phyloP scores from a whole-genome alignment of 1,140 invertebrate species.

The Lithobius niger region DNA sequence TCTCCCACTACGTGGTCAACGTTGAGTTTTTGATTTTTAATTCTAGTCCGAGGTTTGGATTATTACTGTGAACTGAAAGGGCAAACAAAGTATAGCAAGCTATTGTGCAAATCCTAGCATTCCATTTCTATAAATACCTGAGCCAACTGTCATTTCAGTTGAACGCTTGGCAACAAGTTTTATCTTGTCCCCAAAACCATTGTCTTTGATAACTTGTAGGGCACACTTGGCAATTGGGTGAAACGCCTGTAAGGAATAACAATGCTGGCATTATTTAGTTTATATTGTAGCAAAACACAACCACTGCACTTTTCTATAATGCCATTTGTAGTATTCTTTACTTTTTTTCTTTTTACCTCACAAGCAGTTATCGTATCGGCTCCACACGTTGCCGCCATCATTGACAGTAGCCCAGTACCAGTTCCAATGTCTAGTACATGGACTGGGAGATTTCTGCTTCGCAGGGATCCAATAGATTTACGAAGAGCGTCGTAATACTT shows the following conservation, averaged over 20 bases:
- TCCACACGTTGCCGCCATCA: constrained; percentile 79
- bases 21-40: too few species aligned
- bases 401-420: constrained; percentile 85
- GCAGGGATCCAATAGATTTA: constrained; percentile 59
- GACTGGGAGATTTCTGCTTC: constrained; percentile 51
- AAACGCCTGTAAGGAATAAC: constrained; percentile 46
- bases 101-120: too few species aligned
- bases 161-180: constrained; percentile 77
- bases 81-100: too few species aligned
- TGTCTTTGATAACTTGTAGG: constrained; percentile 58
- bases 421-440: constrained; percentile 95
- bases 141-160: constrained; percentile 69
- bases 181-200: constrained; percentile 65
- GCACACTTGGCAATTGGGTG: constrained; percentile 87
- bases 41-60: too few species aligned
- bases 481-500: constrained; percentile 75
- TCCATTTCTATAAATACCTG: too few species aligned
- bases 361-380: constrained; percentile 84
- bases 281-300: too few species aligned
- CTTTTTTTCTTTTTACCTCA: constrained; percentile 44
- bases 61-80: too few species aligned
- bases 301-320: background rate
- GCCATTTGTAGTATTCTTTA: background rate
- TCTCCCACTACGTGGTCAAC: too few species aligned
- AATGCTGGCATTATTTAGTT: background rate